These are phyloP conservation scores for Sebastes umbrosus DNA, from an alignment of 2,797 vertebrate species.

Conservation along the genomic window DNA sequence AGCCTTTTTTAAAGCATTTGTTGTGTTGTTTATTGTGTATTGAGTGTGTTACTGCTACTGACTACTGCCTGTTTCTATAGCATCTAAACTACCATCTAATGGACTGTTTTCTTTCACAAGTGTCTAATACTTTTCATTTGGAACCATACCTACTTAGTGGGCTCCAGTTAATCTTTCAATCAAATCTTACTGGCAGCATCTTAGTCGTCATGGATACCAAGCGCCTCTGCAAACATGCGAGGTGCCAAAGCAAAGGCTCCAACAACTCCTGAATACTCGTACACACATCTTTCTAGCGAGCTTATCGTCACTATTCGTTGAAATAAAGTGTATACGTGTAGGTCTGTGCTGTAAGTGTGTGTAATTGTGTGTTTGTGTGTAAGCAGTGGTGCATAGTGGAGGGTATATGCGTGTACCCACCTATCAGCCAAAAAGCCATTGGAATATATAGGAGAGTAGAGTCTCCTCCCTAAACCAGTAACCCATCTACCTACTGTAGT, in stretches of 20 bases:
- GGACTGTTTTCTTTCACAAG: neutral
- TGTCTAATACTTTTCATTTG: neutral
- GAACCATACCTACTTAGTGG: neutral
- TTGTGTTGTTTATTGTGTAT: neutral
- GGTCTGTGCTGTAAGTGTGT: neutral
- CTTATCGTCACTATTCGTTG: neutral
- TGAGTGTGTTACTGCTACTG: neutral
- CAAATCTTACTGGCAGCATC: constrained; percentile 20
- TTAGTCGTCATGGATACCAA: constrained; percentile 35
- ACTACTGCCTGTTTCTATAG: neutral
- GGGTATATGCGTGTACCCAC: no score
- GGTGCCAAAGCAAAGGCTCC: constrained; percentile 2
- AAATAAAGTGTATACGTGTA: neutral
- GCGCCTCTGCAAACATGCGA: constrained; percentile 29
- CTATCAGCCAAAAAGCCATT: no score
- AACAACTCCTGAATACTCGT: neutral
- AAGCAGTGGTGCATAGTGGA: no score
- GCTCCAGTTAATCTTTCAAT: neutral
- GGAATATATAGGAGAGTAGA: no score
- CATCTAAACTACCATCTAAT: neutral
- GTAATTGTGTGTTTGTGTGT: neutral
- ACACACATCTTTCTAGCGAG: neutral
- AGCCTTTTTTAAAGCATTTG: neutral
- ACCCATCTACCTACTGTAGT: no score
- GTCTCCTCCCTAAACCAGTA: no score